Base-by-base conservation (phyloP, 1,140 invertebrate species). In the Proctacanthus coquilletti region DNA sequence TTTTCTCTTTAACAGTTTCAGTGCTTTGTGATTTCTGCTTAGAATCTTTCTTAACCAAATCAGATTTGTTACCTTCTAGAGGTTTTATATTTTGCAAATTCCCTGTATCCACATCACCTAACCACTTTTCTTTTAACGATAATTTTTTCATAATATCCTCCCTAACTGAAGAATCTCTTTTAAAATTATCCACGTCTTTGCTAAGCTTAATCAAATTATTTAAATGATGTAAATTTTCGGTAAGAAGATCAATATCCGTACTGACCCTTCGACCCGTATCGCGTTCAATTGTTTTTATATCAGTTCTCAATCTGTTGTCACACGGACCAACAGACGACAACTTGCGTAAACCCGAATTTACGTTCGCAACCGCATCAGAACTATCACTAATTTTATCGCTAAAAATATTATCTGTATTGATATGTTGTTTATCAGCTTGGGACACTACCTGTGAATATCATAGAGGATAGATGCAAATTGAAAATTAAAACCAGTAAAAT, bases 121-220 rank as follows among this genome's bases (percentile, higher is more conserved):
- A 21, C 57, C 57, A 60, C 41, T 60, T 56, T 18, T 60, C 56
- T 37, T 60, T 60, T 8, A 60, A 44, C 3, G 50, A 55, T 2
- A 60, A 36, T 40, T 60, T 60, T 15, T 50, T 50, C n/a, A 58
- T 41, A 9, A 60, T 60, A 23, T 60, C 57, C 39, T 53, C 56
- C 33, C 56, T 60, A 3, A 60, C 55, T 6, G 60, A 36, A 43
- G 57, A 58, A 38, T 60, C 57, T 36, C 58, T 59, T 34, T 54
- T 52, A 35, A 60, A 35, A 13, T 49, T 45, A 23, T 60, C 56
- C 4, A 60, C 25, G 39, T 60, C 56, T 10, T 59, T 60, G 39
- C 51, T 56, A 51, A 60, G 56, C 42, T 59, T 59, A 0, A 60
- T 44, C 43, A 59, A 53, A 29, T 52, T 60, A 38, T 53, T 59